phyloP scores from a whole-genome alignment of 2,888 invertebrate genomes.

The Hymenopus coronatus region DNA sequence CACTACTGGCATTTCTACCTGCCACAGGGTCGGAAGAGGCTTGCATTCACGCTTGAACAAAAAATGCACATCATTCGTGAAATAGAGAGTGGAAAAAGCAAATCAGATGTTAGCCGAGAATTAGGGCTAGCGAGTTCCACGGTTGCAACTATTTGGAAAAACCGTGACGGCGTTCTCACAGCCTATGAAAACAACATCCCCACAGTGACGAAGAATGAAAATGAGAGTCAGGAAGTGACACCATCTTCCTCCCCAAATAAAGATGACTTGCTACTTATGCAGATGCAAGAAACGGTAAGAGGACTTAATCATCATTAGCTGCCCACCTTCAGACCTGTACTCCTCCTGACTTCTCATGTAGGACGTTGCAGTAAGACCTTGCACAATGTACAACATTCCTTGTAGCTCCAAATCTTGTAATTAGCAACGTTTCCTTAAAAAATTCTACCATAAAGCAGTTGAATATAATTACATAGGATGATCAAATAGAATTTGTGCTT shows the following conservation, averaged over 20 bases:
- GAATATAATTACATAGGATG: background rate
- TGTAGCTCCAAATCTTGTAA: background rate
- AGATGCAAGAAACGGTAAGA: conserved; percentile 22
- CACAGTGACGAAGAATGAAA: conserved; percentile 4
- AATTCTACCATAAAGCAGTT: background rate
- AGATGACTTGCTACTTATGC: conserved; percentile 16
- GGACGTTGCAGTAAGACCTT: conserved; percentile 11
- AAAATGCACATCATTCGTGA: conserved; percentile 60
- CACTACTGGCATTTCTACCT: conserved; percentile 16
- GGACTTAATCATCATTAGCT: conserved; percentile 14
- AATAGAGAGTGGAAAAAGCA: conserved; percentile 57
- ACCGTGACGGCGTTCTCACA: conserved; percentile 48
- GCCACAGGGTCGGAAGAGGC: conserved; percentile 56
- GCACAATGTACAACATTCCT: background rate
- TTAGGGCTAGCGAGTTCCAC: conserved; percentile 57
- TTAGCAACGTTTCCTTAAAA: background rate
- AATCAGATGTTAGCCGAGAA: conserved; percentile 56
- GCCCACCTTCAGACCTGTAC: background rate
- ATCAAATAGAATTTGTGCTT: too few relatives aligned
- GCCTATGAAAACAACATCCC: conserved; percentile 28
- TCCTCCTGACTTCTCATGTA: conserved; percentile 11
- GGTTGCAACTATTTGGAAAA: conserved; percentile 58
- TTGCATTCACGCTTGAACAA: conserved; percentile 59
- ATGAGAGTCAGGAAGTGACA: conserved; percentile 12
- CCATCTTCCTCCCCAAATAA: conserved; percentile 19